Percentiles rank a stretch among this genome's conserved stretches.
phyloP scores from a whole-genome alignment of 2,888 invertebrate genomes.

The Apeira syringaria region DNA sequence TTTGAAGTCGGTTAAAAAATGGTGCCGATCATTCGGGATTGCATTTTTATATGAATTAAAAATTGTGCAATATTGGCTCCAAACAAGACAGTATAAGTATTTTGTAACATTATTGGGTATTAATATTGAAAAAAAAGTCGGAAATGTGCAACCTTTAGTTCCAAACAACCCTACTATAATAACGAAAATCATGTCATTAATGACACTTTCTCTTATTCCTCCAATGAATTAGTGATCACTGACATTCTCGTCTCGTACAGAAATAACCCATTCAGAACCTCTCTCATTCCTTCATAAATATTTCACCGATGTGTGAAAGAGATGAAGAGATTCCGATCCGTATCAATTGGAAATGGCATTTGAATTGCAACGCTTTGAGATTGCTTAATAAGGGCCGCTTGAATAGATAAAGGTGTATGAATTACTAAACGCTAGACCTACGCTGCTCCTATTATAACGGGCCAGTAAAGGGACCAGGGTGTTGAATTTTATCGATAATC shows the following conservation, averaged over 20 bases:
- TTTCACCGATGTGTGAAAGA: conserved; percentile 8
- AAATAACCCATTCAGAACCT: background rate
- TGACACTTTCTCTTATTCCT: background rate
- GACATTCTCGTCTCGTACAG: conserved; percentile 1
- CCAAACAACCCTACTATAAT: too few species aligned
- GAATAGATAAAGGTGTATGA: conserved; percentile 40
- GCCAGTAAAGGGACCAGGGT: conserved; percentile 14
- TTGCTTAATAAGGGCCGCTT: conserved; percentile 47
- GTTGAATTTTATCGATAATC: background rate
- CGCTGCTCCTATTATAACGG: conserved; percentile 45
- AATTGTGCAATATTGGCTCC: too few species aligned
- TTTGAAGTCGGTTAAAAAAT: too few species aligned
- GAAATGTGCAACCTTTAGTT: too few species aligned
- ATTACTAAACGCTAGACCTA: conserved; percentile 56
- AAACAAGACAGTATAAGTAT: too few species aligned
- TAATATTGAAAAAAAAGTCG: too few species aligned
- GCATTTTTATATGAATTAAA: too few species aligned
- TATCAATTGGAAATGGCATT: conserved; percentile 21
- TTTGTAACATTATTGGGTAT: too few species aligned
- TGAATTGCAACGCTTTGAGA: conserved; percentile 28
- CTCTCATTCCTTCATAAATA: conserved; percentile 3
- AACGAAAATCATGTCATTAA: too few species aligned
- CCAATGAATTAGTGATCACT: conserved; percentile 4
- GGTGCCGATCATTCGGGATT: too few species aligned
- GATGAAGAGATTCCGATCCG: conserved; percentile 1